Evolutionary conservation across 2,797 vertebrate genomes (phyloP), one percentile per base, ranked within the genome.

Genomic region (Myripristis jacobus): DNA sequence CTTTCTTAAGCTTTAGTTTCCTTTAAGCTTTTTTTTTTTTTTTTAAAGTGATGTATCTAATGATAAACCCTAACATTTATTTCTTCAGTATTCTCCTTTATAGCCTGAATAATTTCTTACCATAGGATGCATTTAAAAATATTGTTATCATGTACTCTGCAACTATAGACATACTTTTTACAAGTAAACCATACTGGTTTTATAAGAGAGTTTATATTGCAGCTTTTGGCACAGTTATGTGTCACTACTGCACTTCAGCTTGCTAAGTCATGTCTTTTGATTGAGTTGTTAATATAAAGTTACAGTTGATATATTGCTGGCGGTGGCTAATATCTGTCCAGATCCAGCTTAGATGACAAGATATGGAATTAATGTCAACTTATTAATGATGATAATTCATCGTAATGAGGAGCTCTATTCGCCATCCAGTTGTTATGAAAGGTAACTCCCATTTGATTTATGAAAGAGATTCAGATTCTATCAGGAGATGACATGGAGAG

Each of bases 301-400:
- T 55, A 9, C 16, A 46, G 41, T 6, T 38, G 24, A 44, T 25
- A 29, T 51, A 31, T 22, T 27, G 12, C 13, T 1, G 12, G 15
- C 18, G 18, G 55, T 12, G 8, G 22, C 2, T 58, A 36, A 61
- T 67, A 24, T 73, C 36, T 19, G 47, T 76, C 27, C 12, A 34
- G 12, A 25, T 70, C 21, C 53, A 60, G 29, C 21, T 27, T 31
- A 16, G 25, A 73, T 66, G 66, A 22, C 22, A 46, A 64, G 52
- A 76, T 65, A 46, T 55, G 29, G 19, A 66, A 75, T 66, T 60
- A n/a, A 78, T 77, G 66, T 58, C 43, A 0, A 57, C n/a, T n/a
- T 44, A 73, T 70, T 78, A 80, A 79, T 77, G 46, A 74, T n/a
- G 15, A 48, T 65, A 67, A 84, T 84, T 77, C 54, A 86, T 86